These are phyloP conservation scores for Epinephelus awoara DNA, from an alignment of 2,797 vertebrate genomes.

Conservation along the genomic window DNA sequence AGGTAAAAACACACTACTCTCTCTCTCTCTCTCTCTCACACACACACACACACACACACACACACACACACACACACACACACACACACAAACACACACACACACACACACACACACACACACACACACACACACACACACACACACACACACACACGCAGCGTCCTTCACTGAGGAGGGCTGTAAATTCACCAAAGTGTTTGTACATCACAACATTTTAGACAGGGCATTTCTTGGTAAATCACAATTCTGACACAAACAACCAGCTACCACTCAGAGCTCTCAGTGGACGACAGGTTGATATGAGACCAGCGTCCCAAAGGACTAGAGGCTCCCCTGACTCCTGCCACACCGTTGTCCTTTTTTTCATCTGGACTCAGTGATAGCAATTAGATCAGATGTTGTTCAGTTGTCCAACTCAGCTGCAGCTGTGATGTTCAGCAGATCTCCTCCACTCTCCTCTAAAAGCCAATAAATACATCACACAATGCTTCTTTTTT, in stretches of 20 bases:
- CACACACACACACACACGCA: conserved; percentile 8
- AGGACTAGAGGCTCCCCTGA: background rate
- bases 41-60: background rate
- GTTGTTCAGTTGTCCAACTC: conserved; percentile 19
- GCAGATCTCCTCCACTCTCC: background rate
- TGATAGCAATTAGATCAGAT: conserved; percentile 32
- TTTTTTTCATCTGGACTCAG: conserved; percentile 21
- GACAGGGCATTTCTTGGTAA: conserved; percentile 15
- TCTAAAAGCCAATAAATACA: conserved; percentile 18
- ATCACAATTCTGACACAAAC: conserved; percentile 22
- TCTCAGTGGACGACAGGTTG: conserved; percentile 11
- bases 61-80: background rate
- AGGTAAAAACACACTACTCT: background rate
- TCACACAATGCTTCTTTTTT: conserved; percentile 9
- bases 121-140: background rate
- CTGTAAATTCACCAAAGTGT: conserved; percentile 39
- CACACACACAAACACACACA: background rate
- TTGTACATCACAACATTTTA: conserved; percentile 20
- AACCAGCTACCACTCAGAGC: conserved; percentile 22
- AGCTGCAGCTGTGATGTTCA: conserved; percentile 15
- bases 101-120: background rate
- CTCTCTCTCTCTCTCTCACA: no score
- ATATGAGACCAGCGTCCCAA: background rate
- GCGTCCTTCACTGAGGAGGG: conserved; percentile 36
- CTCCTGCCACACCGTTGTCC: conserved; percentile 4